phyloP scores from a whole-genome alignment of 2,113 vertebrate genomes.

The Macrotus californicus region DNA sequence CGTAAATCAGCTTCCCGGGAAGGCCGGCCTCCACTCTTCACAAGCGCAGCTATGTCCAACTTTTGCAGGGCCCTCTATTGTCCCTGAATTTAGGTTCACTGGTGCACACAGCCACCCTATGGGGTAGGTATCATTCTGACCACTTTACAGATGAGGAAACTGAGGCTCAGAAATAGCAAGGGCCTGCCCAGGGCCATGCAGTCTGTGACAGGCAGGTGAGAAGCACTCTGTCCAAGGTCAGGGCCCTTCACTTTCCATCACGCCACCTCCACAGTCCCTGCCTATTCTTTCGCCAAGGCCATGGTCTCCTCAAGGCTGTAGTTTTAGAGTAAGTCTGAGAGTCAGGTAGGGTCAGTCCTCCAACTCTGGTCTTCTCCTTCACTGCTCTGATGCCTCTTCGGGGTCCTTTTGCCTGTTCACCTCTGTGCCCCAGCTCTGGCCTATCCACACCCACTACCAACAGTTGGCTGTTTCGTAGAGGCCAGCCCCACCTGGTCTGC shows the following conservation, averaged over 20 bases:
- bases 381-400: not conserved
- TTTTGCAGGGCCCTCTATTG: not conserved
- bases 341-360: not conserved
- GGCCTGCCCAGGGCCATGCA: not conserved
- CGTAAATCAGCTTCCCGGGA: too few species aligned
- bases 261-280: not conserved
- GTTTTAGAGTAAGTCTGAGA: not conserved
- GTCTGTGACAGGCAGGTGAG: too few species aligned
- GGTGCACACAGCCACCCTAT: too few species aligned
- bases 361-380: not conserved
- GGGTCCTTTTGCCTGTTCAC: not conserved
- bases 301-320: not conserved
- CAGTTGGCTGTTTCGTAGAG: not conserved
- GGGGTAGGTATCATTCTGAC: too few species aligned
- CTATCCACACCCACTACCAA: not conserved
- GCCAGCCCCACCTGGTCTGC: not conserved
- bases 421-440: not conserved
- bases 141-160: not conserved
- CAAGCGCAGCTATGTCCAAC: rapidly evolving
- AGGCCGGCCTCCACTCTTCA: not conserved
- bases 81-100: not conserved
- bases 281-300: not conserved
- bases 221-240: not conserved
- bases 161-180: not conserved
- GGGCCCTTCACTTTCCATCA: not conserved